Percentiles rank a stretch among this genome's conserved stretches.
Conservation (phyloP, 2,113 vertebrate genomes). For the Daubentonia madagascariensis region DNA sequence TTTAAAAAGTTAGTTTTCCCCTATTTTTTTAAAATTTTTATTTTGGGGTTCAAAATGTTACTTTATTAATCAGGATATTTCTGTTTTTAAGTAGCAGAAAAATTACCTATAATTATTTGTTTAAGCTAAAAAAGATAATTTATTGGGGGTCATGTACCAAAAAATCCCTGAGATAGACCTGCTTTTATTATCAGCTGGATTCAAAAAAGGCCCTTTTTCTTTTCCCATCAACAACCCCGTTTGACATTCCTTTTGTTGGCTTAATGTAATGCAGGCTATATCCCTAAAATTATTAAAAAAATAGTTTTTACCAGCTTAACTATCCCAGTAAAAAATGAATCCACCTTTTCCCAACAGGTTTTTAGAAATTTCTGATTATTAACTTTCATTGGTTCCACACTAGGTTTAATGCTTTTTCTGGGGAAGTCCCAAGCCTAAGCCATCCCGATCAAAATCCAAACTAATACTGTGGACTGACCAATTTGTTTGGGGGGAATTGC, state of each 20-base stretch:
- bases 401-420: not conserved
- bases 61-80: not conserved
- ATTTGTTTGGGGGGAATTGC: rapidly evolving
- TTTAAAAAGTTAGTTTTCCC: no score
- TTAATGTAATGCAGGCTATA: not conserved
- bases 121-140: not conserved
- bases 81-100: not conserved
- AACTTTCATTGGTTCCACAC: not conserved
- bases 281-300: not conserved
- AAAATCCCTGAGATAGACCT: no score
- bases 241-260: not conserved
- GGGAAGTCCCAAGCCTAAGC: rapidly evolving
- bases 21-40: no score
- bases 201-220: not conserved
- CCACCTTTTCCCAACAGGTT: not conserved
- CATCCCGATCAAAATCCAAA: not conserved
- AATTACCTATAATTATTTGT: not conserved
- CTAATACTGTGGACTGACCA: rapidly evolving
- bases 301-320: not conserved
- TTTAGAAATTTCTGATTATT: not conserved
- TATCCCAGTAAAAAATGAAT: rapidly evolving
- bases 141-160: not conserved
- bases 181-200: not conserved
- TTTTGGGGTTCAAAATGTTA: not conserved
- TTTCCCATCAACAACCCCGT: not conserved